Percentiles rank a stretch among this genome's conserved stretches.
phyloP scores from a whole-genome alignment of 1,140 invertebrate genomes.

The Uloborus diversus region DNA sequence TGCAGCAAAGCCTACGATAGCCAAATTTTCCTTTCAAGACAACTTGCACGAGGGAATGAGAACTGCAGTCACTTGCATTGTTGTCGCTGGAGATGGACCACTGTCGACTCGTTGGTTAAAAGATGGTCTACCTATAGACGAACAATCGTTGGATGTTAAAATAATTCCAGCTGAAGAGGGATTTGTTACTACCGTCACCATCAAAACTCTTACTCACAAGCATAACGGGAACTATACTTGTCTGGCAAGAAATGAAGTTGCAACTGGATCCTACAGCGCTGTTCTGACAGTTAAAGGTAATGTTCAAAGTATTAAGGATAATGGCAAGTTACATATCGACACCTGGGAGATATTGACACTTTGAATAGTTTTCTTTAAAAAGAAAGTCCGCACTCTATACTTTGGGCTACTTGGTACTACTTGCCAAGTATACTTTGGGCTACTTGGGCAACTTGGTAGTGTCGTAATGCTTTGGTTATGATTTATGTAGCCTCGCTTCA shows the following conservation, averaged over 20 bases:
- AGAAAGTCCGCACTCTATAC: no score
- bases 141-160: not conserved
- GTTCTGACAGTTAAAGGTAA: conserved; percentile 55
- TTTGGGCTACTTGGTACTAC: no score
- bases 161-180: conserved; percentile 60
- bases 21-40: conserved; percentile 71
- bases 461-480: no score
- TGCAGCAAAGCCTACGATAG: conserved; percentile 71
- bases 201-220: conserved; percentile 63
- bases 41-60: conserved; percentile 72
- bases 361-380: no score
- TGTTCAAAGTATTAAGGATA: not conserved
- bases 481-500: no score
- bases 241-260: conserved; percentile 68
- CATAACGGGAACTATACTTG: conserved; percentile 73
- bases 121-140: conserved; percentile 67
- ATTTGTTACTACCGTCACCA: conserved; percentile 65
- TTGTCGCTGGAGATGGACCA: conserved; percentile 66
- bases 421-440: no score
- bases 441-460: no score
- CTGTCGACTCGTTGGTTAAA: conserved; percentile 70
- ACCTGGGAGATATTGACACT: no score
- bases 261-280: conserved; percentile 67
- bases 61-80: conserved; percentile 68
- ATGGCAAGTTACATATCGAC: no score